Evolutionary conservation across 2,888 invertebrate genomes (phyloP), one percentile per base, ranked within the genome.

Genomic region (Ichneumon xanthorius): DNA sequence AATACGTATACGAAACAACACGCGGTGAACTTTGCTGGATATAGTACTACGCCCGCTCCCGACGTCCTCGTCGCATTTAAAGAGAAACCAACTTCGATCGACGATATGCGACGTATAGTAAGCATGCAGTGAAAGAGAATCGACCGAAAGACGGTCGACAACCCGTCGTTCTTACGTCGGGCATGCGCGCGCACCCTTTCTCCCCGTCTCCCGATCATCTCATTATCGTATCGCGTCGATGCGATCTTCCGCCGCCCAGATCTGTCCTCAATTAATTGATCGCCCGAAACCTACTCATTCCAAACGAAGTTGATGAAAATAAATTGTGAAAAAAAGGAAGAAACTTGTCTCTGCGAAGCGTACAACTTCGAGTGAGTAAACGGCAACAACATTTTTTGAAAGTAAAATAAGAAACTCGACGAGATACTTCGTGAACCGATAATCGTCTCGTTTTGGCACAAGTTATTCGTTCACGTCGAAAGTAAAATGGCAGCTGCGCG

Each of bases 391-490:
- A 33, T 67, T 67, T 67, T 55, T 30, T 53, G 16, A 67, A 58
- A 78, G 55, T 48, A 30, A n/a, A n/a, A 65, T 68, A n/a, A 79
- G 22, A 70, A 70, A 61, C n/a, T 26, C 63, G 19, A 14, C 26
- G 22, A 30, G 37, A 33, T 19, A 48, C 14, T 22, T 14, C n/a
- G 14, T 26, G 45, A 76, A 76, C 53, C 80, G 50, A 61, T 61
- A 37, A 77, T 40, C 30, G 72, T 73, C 40, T 37, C 71, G 72
- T 77, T 40, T 71, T 70, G 61, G 26, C 30, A 61, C 37, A 77
- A 76, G 67, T 84, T 84, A 77, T 72, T 77, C 80, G 71, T 72
- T 84, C 71, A 65, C 71, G 37, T 77, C 72, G 76, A 84, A 84
- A 84, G 84, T 80, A 53, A 5, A 48, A 53, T 48, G 50, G 84